Base-by-base conservation (phyloP, 2,888 invertebrate genomes). In the Synanthedon myopaeformis region DNA sequence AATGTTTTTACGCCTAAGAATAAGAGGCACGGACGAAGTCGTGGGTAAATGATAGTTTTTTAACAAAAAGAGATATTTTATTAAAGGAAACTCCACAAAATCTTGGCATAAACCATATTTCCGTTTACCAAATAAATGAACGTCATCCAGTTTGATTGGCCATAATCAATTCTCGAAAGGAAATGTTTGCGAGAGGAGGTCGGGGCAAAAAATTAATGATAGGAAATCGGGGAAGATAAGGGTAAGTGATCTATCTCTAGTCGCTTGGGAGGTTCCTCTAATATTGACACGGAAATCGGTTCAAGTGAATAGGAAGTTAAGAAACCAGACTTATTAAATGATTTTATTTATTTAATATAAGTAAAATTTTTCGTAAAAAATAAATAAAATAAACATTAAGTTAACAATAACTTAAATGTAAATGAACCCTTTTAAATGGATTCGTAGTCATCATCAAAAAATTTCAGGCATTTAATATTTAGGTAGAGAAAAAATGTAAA, bases 131-230 rank as follows among this genome's bases (percentile, higher is more conserved):
- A 45, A 77, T 73, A 68, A 72, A 77, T 74, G 72, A 66, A 55
- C 63, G 65, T 65, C 73, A 72, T 76, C 69, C 59, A 49, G 42
- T 51, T 60, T 74, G 78, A 80, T 80, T 79, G 76, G 71, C 54
- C 63, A 67, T 76, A 70, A 79, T 80, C 79, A 75, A 79, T 79
- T 70, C 66, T 54, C 53, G 55, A 59, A 55, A 57, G 64, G 67
- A 66, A 72, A 68, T 64, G 67, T 67, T 70, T 61, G 64, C 54
- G 58, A 65, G 60, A 62, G 64, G 62, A 65, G 59, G 58, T 52
- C 51, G 56, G 64, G 62, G 66, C 64, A 76, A 79, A 78, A 79
- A 79, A 80, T 75, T 79, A 80, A 80, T 80, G 79, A 79, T 72
- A 66, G 72, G 68, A 72, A 72, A 76, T 71, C 66, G 63, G 65